Percentiles rank a stretch among this genome's conserved stretches.
phyloP scores from a whole-genome alignment of 2,797 vertebrate genomes.

The Takifugu ocellatus region DNA sequence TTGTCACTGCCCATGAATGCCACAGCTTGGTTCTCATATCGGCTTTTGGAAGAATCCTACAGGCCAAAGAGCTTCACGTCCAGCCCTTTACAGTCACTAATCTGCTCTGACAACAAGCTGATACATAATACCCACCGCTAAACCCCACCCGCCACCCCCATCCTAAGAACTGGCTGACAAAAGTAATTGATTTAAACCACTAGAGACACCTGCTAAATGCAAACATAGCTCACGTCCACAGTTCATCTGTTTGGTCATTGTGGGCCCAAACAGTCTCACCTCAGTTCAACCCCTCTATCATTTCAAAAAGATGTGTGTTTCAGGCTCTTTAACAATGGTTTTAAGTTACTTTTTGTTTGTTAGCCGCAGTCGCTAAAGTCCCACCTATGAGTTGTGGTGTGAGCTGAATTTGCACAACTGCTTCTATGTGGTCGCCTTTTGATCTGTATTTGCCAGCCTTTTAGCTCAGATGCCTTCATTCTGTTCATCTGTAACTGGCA shows the following conservation, averaged over 20 bases:
- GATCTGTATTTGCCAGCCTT: slow-evolving; percentile 57
- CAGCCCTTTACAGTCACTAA: slow-evolving; percentile 69
- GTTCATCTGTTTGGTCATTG: slow-evolving; percentile 3
- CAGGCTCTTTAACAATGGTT: neutral
- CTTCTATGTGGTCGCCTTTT: slow-evolving; percentile 51
- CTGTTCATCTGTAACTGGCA: slow-evolving; percentile 63
- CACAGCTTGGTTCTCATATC: slow-evolving; percentile 43
- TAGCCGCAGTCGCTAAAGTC: slow-evolving; percentile 14
- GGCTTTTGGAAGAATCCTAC: slow-evolving; percentile 43
- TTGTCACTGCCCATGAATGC: slow-evolving; percentile 32
- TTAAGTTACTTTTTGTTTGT: neutral
- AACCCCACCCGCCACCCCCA: slow-evolving; percentile 46
- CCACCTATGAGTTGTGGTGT: slow-evolving; percentile 17
- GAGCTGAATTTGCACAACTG: slow-evolving; percentile 44
- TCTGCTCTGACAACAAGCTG: slow-evolving; percentile 74
- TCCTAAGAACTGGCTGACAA: slow-evolving; percentile 61
- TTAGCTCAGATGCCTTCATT: slow-evolving; percentile 63
- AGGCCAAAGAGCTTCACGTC: slow-evolving; percentile 52
- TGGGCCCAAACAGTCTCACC: slow-evolving; percentile 22
- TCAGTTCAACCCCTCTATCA: slow-evolving; percentile 5
- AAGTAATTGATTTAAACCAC: slow-evolving; percentile 76
- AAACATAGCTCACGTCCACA: slow-evolving; percentile 2
- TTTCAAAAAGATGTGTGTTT: neutral
- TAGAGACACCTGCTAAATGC: slow-evolving; percentile 66
- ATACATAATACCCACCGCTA: slow-evolving; percentile 66